Base-by-base conservation (phyloP, 2,888 invertebrate genomes). In the Morpho helenor region DNA sequence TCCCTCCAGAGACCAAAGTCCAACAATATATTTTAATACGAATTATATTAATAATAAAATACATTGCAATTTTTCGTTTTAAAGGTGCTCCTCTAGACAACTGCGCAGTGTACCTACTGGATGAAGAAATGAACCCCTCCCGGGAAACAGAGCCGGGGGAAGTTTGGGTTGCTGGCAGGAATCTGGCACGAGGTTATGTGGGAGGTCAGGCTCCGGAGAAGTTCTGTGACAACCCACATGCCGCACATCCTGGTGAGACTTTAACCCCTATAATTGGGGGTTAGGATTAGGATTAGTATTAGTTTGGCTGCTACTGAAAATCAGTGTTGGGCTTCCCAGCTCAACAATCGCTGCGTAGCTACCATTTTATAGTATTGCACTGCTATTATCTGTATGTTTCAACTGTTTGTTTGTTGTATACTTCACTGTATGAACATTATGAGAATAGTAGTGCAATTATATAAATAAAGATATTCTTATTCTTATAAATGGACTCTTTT, bases 101-200 rank as follows among this genome's bases (percentile, higher is more conserved):
- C 79, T 96, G 95, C 31, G 92, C 94, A 2, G 91, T 97, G 1
- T 97, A 97, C 76, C 85, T 98, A 0, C 86, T 97, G 57, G 96
- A 97, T 74, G 89, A 93, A 23, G 93, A 96, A 63, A 92, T 95
- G 85, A 91, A 93, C 43, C 93, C 95, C 0, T 94, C 96, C 0
- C 92, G 93, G 9, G 92, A 93, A 50, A 95, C 95, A 0, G 94
- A 94, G 65, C 92, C 95, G 5, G 97, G 97, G 0, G 96, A 97
- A 79, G 87, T 98, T 46, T 96, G 94, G 85, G 95, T 96, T 0
- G 93, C 96, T 0, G 97, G 97, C 0, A 80, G 91, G 49, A 97
- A 96, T 81, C 85, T 97, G 49, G 96, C 97, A 0, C 91, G 92
- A 0, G 97, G 97, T 0, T 97, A 97, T 71, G 95, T 96, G 0